These are phyloP conservation scores for Porites cylindrica DNA, from an alignment of 92 coral and sea anemone species.

Conservation along the genomic window DNA sequence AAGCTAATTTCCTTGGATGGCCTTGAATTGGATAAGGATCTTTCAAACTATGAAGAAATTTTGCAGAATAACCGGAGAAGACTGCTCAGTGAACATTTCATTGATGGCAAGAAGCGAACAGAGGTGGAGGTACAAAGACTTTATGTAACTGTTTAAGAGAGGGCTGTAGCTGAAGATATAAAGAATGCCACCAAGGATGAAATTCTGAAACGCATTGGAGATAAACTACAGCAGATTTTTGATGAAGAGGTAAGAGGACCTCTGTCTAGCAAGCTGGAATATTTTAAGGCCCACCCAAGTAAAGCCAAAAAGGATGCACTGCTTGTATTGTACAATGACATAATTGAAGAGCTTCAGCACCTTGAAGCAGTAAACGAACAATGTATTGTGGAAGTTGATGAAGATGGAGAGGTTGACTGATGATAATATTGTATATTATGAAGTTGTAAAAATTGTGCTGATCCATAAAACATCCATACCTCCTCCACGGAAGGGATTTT, in stretches of 20 bases:
- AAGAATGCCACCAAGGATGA: slow-evolving; percentile 42
- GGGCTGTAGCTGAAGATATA: slow-evolving; percentile 36
- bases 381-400: slow-evolving; percentile 4
- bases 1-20: slow-evolving; percentile 43
- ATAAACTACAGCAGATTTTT: slow-evolving; percentile 29
- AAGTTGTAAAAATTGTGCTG: slow-evolving; percentile 29
- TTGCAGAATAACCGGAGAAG: slow-evolving; percentile 25
- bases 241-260: slow-evolving; percentile 34
- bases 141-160: slow-evolving; percentile 29
- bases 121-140: slow-evolving; percentile 22
- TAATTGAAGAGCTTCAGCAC: slow-evolving; percentile 24
- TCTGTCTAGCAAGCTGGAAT: slow-evolving; percentile 30
- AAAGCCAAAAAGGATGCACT: slow-evolving; percentile 25
- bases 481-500: slow-evolving; percentile 10
- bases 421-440: slow-evolving; percentile 15
- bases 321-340: slow-evolving; percentile 17
- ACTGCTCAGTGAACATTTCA: slow-evolving; percentile 25
- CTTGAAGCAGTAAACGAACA: slow-evolving; percentile 21
- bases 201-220: slow-evolving; percentile 25
- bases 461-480: slow-evolving; percentile 5
- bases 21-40: slow-evolving; percentile 20
- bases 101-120: slow-evolving; percentile 22
- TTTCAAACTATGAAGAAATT: slow-evolving; percentile 25
- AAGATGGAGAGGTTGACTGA: slow-evolving; percentile 39
- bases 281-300: slow-evolving; percentile 10